Percentiles rank a stretch among this genome's conserved stretches.
These are phyloP conservation scores for Bufo bufo DNA, from an alignment of 2,113 vertebrate species.

Conservation along the genomic window DNA sequence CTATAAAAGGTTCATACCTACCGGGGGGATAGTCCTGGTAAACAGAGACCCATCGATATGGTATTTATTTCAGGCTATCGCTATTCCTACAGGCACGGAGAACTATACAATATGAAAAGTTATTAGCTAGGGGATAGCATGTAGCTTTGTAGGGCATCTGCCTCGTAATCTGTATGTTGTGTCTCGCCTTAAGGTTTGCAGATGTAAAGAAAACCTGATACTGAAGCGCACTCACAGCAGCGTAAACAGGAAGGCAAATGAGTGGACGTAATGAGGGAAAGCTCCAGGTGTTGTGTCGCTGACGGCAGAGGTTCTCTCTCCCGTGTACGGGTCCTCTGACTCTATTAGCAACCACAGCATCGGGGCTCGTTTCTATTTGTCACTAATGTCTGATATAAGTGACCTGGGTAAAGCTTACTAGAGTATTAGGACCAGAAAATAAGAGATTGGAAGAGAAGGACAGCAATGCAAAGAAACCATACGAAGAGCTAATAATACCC, in stretches of 20 bases:
- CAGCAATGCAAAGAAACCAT: not conserved
- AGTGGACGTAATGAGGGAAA: not conserved
- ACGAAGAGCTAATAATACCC: not conserved
- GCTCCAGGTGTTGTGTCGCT: not conserved
- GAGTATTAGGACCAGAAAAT: not conserved
- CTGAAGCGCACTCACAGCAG: not conserved
- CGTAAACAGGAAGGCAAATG: not conserved
- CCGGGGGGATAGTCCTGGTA: constrained; percentile 44
- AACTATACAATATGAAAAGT: constrained; percentile 4
- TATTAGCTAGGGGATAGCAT: not conserved
- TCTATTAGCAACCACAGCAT: not conserved
- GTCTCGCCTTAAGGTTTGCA: constrained; percentile 2
- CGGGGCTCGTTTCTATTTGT: not conserved
- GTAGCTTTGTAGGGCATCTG: constrained; percentile 9
- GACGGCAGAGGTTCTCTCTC: not conserved
- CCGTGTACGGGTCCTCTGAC: not conserved
- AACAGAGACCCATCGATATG: constrained; percentile 23
- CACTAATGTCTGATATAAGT: not conserved
- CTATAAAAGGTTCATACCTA: constrained; percentile 60
- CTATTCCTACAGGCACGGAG: not conserved
- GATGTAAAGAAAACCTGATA: constrained; percentile 27
- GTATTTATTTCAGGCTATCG: constrained; percentile 4
- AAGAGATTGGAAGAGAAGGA: not conserved
- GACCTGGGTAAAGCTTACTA: not conserved
- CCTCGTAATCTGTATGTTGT: constrained; percentile 19